These are phyloP conservation scores for Bradypus variegatus DNA, from an alignment of 2,797 vertebrate species.

Conservation along the genomic window DNA sequence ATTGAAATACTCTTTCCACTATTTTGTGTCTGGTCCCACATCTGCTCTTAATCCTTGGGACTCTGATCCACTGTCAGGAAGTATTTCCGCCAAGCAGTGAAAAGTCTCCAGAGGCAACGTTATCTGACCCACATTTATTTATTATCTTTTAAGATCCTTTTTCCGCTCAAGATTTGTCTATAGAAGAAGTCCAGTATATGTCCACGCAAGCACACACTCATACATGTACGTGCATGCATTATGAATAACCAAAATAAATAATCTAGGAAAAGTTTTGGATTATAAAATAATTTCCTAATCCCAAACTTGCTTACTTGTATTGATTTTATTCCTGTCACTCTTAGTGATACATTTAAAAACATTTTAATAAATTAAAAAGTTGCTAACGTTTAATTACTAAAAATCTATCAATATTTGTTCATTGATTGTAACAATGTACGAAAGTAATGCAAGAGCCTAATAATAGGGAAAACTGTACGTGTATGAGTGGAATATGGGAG, in stretches of 20 bases:
- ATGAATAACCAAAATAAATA: neutral
- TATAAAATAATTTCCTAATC: neutral
- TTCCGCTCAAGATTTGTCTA: neutral
- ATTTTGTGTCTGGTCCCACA: neutral
- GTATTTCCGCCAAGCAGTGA: conserved; percentile 8
- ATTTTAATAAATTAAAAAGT: no score
- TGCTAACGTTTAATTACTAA: no score
- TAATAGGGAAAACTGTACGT: no score
- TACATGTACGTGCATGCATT: neutral
- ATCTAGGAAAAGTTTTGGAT: neutral
- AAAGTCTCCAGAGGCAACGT: neutral
- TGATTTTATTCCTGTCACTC: neutral
- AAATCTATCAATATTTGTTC: no score
- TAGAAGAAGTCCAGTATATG: neutral
- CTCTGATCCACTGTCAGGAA: conserved; percentile 4
- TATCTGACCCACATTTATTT: conserved; percentile 29
- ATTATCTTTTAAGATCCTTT: conserved; percentile 29
- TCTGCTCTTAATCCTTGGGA: conserved; percentile 40
- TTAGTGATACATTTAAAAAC: neutral
- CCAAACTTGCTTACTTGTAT: neutral
- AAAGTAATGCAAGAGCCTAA: no score
- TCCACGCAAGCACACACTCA: neutral
- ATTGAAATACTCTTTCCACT: neutral
- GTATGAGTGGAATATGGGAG: no score
- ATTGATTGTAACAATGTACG: no score